Base-by-base conservation (phyloP, 2,888 invertebrate species). In the Steinernema hermaphroditum region DNA sequence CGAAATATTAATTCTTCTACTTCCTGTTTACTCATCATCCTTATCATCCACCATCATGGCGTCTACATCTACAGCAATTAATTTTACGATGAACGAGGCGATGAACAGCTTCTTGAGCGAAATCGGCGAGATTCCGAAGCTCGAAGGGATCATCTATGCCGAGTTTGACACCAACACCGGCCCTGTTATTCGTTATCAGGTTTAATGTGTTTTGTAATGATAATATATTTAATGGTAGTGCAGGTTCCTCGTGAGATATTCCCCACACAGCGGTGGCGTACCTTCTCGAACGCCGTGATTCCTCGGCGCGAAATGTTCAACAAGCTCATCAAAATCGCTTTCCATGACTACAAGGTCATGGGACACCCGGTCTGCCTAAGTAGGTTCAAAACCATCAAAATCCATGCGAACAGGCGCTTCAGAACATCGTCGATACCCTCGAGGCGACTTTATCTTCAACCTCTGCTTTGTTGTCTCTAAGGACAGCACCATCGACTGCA, bases 341-440 rank as follows among this genome's bases (percentile, higher is more conserved):
- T 83, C 49, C 72, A 78, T 34, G 77, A 81, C 57, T 81, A 76
- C 75, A 86, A 85, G 75, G 77, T 86, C 27, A 82, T 87, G 70
- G 86, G 86, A n/a, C 80, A 82, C 76, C 85, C 86, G 1, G 78
- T 85, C 8, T 80, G 79, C 32, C 71, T 86, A 32, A 76, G 83
- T 80, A 44, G 37, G 72, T 41, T 14, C 19, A 16, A 27, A 74
- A n/a, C 22, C 69, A 22, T 16, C 43, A 41, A 24, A 57, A 41
- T 32, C 70, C 68, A 75, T n/a, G n/a, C n/a, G n/a, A n/a, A n/a
- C n/a, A n/a, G 27, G 68, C 1, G 34, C 57, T 74, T 72, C 49
- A 70, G 76, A 75, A 27, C 74, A 75, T 62, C 27, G n/a, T 29
- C 4, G 68, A 6, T 84, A 84, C 43, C 54, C 71, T 22, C 78